A percentile compares a stretch with the other conserved stretches of the same genome.
Evolutionary conservation across 2,888 invertebrate species (phyloP).

Genomic region (Nesidiocoris tenuis): DNA sequence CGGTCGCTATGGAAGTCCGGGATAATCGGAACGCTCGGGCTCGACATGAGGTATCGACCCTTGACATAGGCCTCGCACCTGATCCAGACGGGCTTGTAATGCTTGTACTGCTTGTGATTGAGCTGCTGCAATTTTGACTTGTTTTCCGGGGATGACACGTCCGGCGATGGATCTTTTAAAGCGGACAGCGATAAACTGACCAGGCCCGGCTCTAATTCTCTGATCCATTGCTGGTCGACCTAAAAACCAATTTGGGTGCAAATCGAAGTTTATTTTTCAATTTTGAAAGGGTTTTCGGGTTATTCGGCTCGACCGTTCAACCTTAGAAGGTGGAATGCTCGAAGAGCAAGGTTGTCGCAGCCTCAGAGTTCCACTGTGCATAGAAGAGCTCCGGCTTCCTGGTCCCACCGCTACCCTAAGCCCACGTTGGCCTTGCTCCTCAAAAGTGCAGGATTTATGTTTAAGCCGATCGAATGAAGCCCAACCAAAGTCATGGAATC

Average conservation of each 20-base stretch:
- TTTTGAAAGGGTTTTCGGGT: too few species aligned
- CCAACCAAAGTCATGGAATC: too few species aligned
- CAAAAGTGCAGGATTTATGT: too few species aligned
- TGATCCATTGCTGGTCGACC: slow-evolving; percentile 3
- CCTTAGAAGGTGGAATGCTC: too few species aligned
- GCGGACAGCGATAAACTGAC: background rate
- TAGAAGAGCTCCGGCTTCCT: too few species aligned
- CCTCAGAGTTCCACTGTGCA: too few species aligned
- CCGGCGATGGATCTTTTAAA: background rate
- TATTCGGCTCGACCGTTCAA: too few species aligned
- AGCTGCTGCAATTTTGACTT: background rate
- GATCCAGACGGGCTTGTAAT: background rate
- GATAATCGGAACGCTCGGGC: slow-evolving; percentile 9
- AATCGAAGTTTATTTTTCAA: background rate
- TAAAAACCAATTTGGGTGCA: background rate
- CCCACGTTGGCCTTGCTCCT: too few species aligned
- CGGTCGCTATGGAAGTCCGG: background rate
- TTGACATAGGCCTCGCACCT: slow-evolving; percentile 12
- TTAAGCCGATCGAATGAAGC: too few species aligned
- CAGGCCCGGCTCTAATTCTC: slow-evolving; percentile 1
- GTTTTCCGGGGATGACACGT: background rate
- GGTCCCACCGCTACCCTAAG: too few species aligned
- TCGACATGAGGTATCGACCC: slow-evolving; percentile 3
- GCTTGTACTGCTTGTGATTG: background rate
- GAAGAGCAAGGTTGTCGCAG: too few species aligned